Percentiles rank a stretch among this genome's conserved stretches.
phyloP scores from a whole-genome alignment of 2,113 vertebrate genomes.

The Pagrus major region DNA sequence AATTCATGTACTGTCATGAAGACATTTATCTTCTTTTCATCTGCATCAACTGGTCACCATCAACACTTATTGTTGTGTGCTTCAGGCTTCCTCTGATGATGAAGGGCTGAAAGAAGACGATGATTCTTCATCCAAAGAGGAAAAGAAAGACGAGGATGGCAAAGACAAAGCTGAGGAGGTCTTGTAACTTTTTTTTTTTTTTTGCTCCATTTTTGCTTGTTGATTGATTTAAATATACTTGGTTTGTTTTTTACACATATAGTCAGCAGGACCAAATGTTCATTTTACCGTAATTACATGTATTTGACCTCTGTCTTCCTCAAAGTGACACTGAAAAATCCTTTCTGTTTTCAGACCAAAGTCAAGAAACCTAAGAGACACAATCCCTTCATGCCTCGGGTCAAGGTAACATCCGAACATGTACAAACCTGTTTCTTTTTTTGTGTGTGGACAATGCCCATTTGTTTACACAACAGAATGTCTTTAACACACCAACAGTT shows the following conservation, averaged over 20 bases:
- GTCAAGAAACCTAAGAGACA: slow-evolving; percentile 65
- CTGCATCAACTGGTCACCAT: fast-evolving
- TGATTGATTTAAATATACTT: background rate
- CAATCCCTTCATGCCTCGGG: slow-evolving; percentile 76
- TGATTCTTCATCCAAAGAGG: slow-evolving; percentile 35
- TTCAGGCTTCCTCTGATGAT: slow-evolving; percentile 62
- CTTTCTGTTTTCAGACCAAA: slow-evolving; percentile 54
- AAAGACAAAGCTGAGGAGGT: slow-evolving; percentile 56
- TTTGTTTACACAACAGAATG: no score
- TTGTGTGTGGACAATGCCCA: no score
- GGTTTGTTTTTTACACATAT: background rate
- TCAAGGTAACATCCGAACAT: slow-evolving; percentile 65
- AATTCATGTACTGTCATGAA: background rate
- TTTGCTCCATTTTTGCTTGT: background rate
- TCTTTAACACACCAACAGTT: no score
- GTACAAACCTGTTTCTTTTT: no score
- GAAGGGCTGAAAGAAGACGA: slow-evolving; percentile 54
- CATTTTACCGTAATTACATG: background rate
- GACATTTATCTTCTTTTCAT: background rate
- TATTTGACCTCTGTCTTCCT: background rate
- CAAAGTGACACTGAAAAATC: background rate
- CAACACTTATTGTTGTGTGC: slow-evolving; percentile 2
- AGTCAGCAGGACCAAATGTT: background rate
- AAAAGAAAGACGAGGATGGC: slow-evolving; percentile 45
- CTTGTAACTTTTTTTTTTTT: background rate